A percentile compares a stretch with the other conserved stretches of the same genome.
Evolutionary conservation across 2,888 invertebrate genomes (phyloP).

Genomic region (Thelaira solivaga): DNA sequence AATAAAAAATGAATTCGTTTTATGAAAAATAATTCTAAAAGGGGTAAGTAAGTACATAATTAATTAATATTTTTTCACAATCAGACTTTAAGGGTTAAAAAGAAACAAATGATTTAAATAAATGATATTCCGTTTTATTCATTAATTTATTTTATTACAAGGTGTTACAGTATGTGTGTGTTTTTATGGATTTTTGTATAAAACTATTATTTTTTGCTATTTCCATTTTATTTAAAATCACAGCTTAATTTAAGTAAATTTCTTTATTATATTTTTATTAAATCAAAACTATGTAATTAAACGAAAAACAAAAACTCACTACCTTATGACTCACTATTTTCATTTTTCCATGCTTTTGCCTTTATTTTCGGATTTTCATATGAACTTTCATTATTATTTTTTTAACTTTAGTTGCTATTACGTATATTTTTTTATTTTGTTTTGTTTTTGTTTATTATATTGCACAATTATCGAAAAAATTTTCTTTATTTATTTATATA

Average conservation of each 20-base stretch:
- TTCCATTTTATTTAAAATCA: slow-evolving; percentile 57
- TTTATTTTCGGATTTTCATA: slow-evolving; percentile 48
- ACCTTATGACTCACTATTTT: slow-evolving; percentile 58
- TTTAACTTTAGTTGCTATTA: slow-evolving; percentile 62
- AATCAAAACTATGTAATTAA: slow-evolving; percentile 55
- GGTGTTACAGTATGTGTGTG: slow-evolving; percentile 12
- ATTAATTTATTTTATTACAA: slow-evolving; percentile 6
- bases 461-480: slow-evolving; percentile 72
- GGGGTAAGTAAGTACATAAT: slow-evolving; percentile 65
- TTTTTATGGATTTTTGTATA: slow-evolving; percentile 17
- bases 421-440: slow-evolving; percentile 64
- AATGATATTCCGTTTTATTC: slow-evolving; percentile 64
- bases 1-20: slow-evolving; percentile 18
- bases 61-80: slow-evolving; percentile 65
- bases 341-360: slow-evolving; percentile 51
- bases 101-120: slow-evolving; percentile 68
- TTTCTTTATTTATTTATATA: slow-evolving; percentile 26
- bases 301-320: slow-evolving; percentile 59
- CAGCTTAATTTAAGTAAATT: slow-evolving; percentile 58
- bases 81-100: slow-evolving; percentile 67
- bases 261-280: slow-evolving; percentile 35
- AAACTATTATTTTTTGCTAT: slow-evolving; percentile 48
- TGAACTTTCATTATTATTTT: slow-evolving; percentile 51
- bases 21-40: slow-evolving; percentile 61
- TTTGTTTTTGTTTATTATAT: slow-evolving; percentile 70